Evolutionary conservation across 2,113 vertebrate species (phyloP), one percentile per base, ranked within the genome.

Genomic region (Telmatochromis sp.): DNA sequence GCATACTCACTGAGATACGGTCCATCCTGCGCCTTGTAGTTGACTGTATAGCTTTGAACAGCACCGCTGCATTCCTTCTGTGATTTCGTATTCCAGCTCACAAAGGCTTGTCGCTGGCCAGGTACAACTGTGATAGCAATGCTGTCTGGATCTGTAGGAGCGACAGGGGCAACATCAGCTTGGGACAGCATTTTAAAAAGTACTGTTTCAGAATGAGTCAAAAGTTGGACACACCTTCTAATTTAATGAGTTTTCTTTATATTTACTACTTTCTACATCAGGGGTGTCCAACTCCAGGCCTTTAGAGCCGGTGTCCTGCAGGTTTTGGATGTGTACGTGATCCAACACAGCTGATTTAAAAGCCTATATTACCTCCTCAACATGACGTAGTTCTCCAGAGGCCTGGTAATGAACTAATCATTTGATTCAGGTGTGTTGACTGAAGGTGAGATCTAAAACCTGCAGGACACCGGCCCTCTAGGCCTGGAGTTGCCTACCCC

Each of bases 21-120:
- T 75, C 7, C 84, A 1, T 58, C 1, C 10, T 26, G 23, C 15
- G 45, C 1, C 9, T 55, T 4, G 11, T 91, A 94, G 68, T 88
- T 89, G 57, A 96, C 9, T 1, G 17, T 89, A 83, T 92, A 95
- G 78, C 7, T 70, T 51, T 78, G 26, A 9, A 90, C 63, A 4
- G 2, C 81, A 5, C 49, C 89, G 2, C 88, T 93, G 85, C 95
- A 96, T 6, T 17, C 28, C 13, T 88, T 81, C 79, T 81, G 54
- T 2, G 89, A 80, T 19, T 12, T 14, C 6, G 87, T 83, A 2
- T 2, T 12, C 95, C 94, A 95, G 8, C 47, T 90, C 31, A 96
- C 68, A 3, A 17, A 3, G 17, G 83, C 94, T 10, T 87, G 83
- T 65, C 7, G 93, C 35, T 92, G 42, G 1, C 63, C 6, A 3